phyloP scores from a whole-genome alignment of 2,888 invertebrate genomes.

The Nephrotoma flavescens region DNA sequence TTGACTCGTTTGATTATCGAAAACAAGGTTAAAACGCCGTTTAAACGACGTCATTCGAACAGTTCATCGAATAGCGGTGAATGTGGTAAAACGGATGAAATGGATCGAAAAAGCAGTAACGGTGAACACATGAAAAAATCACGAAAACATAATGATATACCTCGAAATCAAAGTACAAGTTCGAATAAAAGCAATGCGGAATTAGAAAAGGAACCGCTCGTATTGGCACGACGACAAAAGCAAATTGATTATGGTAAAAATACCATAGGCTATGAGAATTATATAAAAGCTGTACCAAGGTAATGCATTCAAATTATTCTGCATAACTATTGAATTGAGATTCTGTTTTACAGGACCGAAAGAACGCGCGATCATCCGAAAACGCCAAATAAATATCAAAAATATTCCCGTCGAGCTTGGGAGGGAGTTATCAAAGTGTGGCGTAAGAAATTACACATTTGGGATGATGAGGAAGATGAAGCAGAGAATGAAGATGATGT shows the following conservation, averaged over 20 bases:
- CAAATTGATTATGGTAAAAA: conserved; percentile 93
- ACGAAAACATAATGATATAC: conserved; percentile 14
- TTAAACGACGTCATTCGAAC: conserved; percentile 27
- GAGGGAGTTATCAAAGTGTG: conserved; percentile 78
- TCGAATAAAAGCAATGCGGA: conserved; percentile 20
- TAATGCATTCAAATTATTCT: conserved; percentile 30
- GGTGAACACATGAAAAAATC: background rate
- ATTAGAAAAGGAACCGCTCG: conserved; percentile 53
- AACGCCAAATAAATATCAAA: conserved; percentile 76
- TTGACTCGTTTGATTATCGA: conserved; percentile 27
- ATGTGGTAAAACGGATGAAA: conserved; percentile 4
- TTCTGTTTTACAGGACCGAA: conserved; percentile 34
- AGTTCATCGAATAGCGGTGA: conserved; percentile 18
- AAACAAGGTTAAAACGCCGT: conserved; percentile 30
- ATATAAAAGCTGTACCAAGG: conserved; percentile 51
- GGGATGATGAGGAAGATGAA: conserved; percentile 36
- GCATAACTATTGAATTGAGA: background rate
- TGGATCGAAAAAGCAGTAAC: background rate
- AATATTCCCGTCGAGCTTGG: conserved; percentile 87
- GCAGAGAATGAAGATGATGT: conserved; percentile 10
- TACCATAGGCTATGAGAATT: conserved; percentile 73
- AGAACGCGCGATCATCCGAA: conserved; percentile 62
- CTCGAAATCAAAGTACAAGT: conserved; percentile 22
- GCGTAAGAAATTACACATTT: conserved; percentile 71
- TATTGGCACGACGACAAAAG: conserved; percentile 69